These are phyloP conservation scores for Chaetura pelagica DNA, from an alignment of 2,113 vertebrate genomes.

Conservation along the genomic window DNA sequence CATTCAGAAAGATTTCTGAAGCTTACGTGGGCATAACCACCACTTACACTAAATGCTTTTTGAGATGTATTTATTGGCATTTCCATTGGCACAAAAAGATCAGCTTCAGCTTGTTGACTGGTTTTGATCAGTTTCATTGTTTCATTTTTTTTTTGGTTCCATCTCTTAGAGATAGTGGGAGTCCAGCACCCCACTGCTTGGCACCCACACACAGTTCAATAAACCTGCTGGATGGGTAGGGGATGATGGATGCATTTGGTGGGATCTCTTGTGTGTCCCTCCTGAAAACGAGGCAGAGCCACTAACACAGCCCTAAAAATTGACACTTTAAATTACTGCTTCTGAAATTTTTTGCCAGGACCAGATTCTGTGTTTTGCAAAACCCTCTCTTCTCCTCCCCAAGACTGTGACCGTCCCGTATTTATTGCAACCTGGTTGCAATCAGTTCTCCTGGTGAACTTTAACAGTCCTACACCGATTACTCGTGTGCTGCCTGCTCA, in stretches of 20 bases:
- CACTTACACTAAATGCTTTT: neutral
- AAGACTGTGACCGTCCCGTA: neutral
- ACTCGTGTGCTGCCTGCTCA: neutral
- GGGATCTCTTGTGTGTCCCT: accelerated
- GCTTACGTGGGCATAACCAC: neutral
- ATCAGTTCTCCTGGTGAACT: neutral
- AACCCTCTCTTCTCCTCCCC: neutral
- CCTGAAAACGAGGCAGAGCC: neutral
- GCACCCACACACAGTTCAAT: accelerated
- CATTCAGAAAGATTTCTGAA: neutral
- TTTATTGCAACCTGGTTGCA: neutral
- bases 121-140: neutral
- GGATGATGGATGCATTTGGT: accelerated
- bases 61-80: neutral
- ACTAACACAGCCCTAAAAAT: neutral
- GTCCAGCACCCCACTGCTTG: neutral
- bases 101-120: neutral
- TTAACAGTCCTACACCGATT: neutral
- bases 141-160: neutral
- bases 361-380: neutral
- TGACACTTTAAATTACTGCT: neutral
- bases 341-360: neutral
- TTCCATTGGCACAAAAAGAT: neutral
- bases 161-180: neutral
- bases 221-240: neutral